Conservation (phyloP, 2,113 vertebrate species). For the Podarcis cretensis region DNA sequence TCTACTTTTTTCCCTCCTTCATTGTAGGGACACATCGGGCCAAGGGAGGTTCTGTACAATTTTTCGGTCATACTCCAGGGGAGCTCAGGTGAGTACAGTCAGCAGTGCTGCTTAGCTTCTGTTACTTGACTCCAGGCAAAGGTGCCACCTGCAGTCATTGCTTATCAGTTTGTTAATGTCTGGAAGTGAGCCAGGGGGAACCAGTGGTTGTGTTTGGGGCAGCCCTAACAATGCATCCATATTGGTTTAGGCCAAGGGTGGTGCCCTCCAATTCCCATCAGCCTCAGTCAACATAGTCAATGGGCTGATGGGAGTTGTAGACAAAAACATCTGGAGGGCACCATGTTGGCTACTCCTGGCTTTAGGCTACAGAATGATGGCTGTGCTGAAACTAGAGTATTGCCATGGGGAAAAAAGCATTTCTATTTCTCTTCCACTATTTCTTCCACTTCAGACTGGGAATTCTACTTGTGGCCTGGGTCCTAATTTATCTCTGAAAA, state of each 20-base stretch:
- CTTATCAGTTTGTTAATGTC: not conserved
- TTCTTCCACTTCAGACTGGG: not conserved
- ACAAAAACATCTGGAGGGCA: no score
- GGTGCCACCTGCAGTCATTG: not conserved
- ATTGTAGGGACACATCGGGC: constrained; percentile 95
- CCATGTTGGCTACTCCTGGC: no score
- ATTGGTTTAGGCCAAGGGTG: not conserved
- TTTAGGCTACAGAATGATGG: not conserved
- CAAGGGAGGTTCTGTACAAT: constrained; percentile 99
- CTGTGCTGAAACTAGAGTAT: not conserved
- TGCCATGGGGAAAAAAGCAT: not conserved
- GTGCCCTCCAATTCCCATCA: no score
- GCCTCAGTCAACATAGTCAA: no score
- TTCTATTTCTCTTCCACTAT: not conserved
- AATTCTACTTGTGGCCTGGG: not conserved
- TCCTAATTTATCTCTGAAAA: not conserved
- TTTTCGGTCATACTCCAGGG: constrained; percentile 97
- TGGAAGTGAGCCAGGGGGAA: not conserved
- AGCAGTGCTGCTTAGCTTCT: not conserved
- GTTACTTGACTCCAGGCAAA: not conserved
- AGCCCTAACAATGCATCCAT: not conserved
- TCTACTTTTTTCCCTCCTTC: constrained; percentile 37
- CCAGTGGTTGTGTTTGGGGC: not conserved
- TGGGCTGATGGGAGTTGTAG: no score
- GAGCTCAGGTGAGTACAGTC: constrained; percentile 89